Conservation (phyloP, 35 echinoderm and acorn worm species). For the Strongylocentrotus purpuratus region DNA sequence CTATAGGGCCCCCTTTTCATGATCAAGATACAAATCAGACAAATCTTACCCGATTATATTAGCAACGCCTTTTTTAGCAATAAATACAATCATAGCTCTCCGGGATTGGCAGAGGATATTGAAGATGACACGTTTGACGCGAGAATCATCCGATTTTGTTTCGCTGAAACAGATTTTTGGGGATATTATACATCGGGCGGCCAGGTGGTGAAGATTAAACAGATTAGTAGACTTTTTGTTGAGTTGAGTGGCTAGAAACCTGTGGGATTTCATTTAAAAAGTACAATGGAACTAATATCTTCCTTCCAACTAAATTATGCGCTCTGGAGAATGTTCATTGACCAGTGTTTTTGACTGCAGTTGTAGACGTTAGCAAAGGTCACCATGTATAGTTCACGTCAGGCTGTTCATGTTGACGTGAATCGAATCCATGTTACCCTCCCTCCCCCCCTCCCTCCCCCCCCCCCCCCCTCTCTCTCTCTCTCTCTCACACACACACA, state of each 20-base stretch:
- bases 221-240: not conserved
- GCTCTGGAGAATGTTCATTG: not conserved
- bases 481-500: too few species aligned
- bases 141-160: not conserved
- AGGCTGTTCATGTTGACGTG: too few species aligned
- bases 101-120: conserved; percentile 8
- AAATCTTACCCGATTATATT: not conserved
- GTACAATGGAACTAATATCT: not conserved
- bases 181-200: not conserved
- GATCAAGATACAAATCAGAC: not conserved
- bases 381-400: not conserved
- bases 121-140: conserved; percentile 27
- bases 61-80: conserved; percentile 17
- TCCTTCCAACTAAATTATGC: not conserved
- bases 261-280: not conserved
- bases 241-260: not conserved
- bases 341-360: not conserved
- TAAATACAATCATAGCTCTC: not conserved
- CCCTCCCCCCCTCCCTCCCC: too few species aligned
- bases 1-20: not conserved
- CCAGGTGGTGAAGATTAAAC: not conserved
- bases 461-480: too few species aligned
- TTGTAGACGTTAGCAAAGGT: not conserved
- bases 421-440: too few species aligned
- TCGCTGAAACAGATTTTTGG: not conserved